These are phyloP conservation scores for Drosophila engyochracea DNA, from an alignment of 2,888 invertebrate species.

Conservation along the genomic window DNA sequence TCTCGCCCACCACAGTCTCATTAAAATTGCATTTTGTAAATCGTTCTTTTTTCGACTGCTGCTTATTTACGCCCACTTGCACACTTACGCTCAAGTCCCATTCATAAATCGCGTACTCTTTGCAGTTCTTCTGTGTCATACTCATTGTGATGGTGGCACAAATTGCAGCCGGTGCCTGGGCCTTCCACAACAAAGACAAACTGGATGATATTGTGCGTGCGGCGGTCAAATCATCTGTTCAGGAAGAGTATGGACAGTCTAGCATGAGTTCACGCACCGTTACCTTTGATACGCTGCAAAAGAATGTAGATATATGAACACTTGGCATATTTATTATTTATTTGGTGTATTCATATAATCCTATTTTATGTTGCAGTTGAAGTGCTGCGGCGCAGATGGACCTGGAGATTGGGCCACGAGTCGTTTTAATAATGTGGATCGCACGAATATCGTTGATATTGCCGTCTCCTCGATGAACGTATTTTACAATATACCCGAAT, in stretches of 20 bases:
- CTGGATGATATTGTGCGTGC: constrained; percentile 88
- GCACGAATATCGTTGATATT: constrained; percentile 86
- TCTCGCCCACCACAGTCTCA: constrained; percentile 50
- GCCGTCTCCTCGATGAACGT: constrained; percentile 86
- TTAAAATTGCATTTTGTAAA: constrained; percentile 18
- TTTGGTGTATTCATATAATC: constrained; percentile 2
- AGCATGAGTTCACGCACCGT: constrained; percentile 87
- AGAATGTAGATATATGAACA: constrained; percentile 85
- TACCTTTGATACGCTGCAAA: constrained; percentile 89
- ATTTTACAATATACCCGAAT: constrained; percentile 87
- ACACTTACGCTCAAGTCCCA: constrained; percentile 25
- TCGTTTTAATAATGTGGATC: constrained; percentile 86
- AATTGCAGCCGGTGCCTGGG: constrained; percentile 92
- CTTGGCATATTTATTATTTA: background rate
- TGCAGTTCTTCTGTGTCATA: constrained; percentile 91
- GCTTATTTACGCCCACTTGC: constrained; percentile 24
- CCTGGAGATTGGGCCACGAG: constrained; percentile 91
- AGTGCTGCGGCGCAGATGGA: constrained; percentile 92
- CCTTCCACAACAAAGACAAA: constrained; percentile 89
- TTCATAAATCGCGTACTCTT: constrained; percentile 44
- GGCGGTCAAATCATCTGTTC: constrained; percentile 88
- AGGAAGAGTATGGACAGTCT: constrained; percentile 87
- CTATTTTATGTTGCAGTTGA: constrained; percentile 86
- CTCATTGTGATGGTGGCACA: constrained; percentile 92
- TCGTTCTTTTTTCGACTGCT: constrained; percentile 20